These are phyloP conservation scores for Oligia latruncula DNA, from an alignment of 2,888 invertebrate genomes.

Conservation along the genomic window DNA sequence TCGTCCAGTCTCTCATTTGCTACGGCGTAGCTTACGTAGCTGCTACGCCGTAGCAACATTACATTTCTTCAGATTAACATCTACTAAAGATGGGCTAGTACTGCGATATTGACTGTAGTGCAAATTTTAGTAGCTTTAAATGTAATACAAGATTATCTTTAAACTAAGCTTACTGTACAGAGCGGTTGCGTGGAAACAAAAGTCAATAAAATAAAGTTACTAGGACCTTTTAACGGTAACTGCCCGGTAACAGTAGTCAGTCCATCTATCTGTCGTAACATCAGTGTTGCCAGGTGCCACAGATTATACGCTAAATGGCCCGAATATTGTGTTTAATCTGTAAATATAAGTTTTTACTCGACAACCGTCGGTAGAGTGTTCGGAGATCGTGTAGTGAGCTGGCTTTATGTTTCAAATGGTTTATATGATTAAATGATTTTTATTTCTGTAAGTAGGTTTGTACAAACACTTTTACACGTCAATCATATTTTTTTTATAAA, in stretches of 20 bases:
- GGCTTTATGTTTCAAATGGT: conserved; percentile 26
- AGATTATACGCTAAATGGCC: neutral
- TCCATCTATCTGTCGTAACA: neutral
- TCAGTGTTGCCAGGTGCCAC: conserved; percentile 6
- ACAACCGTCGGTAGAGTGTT: conserved; percentile 11
- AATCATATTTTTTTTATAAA: no score
- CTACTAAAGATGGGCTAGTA: neutral
- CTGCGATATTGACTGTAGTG: neutral
- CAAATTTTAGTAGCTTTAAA: neutral
- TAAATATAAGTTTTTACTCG: conserved; percentile 28
- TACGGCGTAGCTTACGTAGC: conserved; percentile 8
- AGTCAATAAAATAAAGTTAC: neutral
- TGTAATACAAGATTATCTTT: neutral
- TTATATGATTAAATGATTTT: no score
- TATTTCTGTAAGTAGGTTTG: no score
- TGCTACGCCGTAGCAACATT: conserved; percentile 16
- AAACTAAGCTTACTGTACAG: neutral
- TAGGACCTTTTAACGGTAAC: neutral
- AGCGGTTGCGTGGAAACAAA: neutral
- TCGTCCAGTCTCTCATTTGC: neutral
- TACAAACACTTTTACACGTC: no score
- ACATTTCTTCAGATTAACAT: neutral
- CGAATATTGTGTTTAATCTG: conserved; percentile 6
- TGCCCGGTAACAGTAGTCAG: neutral
- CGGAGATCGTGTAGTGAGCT: neutral